Evolutionary conservation across 2,888 invertebrate species (phyloP).

Genomic region (Pachymerium ferrugineum): DNA sequence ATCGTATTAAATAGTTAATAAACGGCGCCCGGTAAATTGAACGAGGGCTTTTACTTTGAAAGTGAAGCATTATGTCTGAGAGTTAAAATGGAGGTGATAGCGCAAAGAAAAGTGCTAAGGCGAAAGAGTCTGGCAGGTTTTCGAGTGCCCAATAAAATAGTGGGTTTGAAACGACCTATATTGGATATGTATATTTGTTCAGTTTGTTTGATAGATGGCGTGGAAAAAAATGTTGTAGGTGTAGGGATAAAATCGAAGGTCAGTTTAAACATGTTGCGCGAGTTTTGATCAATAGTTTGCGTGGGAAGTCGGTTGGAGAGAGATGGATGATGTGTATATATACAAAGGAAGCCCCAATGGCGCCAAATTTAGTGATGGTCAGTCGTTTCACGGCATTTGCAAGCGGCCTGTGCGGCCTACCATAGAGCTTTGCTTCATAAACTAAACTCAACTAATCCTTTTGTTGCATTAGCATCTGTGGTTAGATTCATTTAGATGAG

Average conservation of each 20-base stretch:
- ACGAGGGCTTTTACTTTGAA: slow-evolving; percentile 9
- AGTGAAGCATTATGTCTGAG: not conserved
- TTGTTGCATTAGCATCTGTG: slow-evolving; percentile 27
- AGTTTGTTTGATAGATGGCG: no score
- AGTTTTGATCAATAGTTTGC: slow-evolving; percentile 19
- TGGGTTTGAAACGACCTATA: not conserved
- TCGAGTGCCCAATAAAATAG: not conserved
- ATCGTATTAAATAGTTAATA: slow-evolving; percentile 27
- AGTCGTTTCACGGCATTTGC: slow-evolving; percentile 22
- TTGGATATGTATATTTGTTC: no score
- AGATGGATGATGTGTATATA: slow-evolving; percentile 13
- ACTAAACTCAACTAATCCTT: slow-evolving; percentile 27
- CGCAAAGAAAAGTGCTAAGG: not conserved
- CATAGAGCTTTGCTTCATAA: slow-evolving; percentile 27
- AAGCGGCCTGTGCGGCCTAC: slow-evolving; percentile 23
- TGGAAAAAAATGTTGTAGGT: not conserved
- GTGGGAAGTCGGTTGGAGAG: not conserved
- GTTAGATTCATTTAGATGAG: slow-evolving; percentile 23
- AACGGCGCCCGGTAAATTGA: not conserved
- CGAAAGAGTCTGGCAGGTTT: not conserved
- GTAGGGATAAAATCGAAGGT: slow-evolving; percentile 11
- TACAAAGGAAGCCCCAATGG: slow-evolving; percentile 16
- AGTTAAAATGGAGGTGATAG: no score
- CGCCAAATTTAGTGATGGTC: slow-evolving; percentile 25
- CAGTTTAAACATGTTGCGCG: slow-evolving; percentile 5